Evolutionary conservation across 2,888 invertebrate genomes (phyloP).

Genomic region (Pachycephus smyrnensis): DNA sequence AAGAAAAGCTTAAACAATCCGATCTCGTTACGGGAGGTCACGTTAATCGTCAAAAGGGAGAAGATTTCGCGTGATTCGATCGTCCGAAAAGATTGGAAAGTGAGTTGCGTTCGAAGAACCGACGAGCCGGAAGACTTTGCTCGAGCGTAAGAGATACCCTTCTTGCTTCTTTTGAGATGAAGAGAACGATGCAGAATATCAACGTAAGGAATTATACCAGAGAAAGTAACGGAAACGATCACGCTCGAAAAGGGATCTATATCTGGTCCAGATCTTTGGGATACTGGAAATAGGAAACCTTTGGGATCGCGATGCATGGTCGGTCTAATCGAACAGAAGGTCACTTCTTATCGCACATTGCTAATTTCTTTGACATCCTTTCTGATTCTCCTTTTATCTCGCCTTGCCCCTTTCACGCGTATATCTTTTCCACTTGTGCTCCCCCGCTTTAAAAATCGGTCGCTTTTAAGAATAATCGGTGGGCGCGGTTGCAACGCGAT

Average conservation of each 20-base stretch:
- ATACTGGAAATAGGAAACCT: neutral
- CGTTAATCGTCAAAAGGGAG: neutral
- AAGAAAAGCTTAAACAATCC: neutral
- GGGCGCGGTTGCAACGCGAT: constrained; percentile 46
- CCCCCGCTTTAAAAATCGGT: constrained; percentile 30
- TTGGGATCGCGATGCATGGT: neutral
- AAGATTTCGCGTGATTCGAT: neutral
- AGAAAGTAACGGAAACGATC: too few species aligned
- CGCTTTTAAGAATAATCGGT: constrained; percentile 44
- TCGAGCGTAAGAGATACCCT: neutral
- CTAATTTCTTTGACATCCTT: neutral
- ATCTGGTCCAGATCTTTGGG: neutral
- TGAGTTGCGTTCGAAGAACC: neutral
- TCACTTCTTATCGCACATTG: neutral
- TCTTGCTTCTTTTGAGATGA: neutral
- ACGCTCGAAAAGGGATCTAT: too few species aligned
- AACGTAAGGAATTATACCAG: too few species aligned
- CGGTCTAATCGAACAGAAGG: neutral
- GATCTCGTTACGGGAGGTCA: neutral
- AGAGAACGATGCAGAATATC: neutral
- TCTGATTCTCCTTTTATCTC: neutral
- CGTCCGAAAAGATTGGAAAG: neutral
- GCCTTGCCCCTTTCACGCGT: neutral
- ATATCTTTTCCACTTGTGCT: neutral
- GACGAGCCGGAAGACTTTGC: neutral